Base-by-base conservation (phyloP, 2,113 vertebrate species). In the Oncorhynchus mykiss region DNA sequence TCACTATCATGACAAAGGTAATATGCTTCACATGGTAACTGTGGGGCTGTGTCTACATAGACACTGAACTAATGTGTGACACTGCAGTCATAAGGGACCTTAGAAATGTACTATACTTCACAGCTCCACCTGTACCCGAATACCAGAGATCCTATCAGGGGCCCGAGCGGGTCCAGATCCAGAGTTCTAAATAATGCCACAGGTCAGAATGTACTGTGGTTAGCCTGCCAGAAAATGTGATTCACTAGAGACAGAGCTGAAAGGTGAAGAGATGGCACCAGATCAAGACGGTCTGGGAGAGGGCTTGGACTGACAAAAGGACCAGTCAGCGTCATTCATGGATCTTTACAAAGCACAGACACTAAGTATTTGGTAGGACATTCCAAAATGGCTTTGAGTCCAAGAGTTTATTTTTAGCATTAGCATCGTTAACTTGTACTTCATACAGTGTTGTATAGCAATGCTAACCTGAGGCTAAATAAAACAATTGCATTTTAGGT, bases 1-100 rank as follows among this genome's bases (percentile, higher is more conserved):
- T 29, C 9, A 8, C 54, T 34, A 48, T 31, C 67, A 66, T 85
- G 66, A 75, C 70, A 78, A 73, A 81, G 80, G 72, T 81, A 88
- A 90, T 75, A 27, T 13, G 45, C 82, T 75, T 87, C 87, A 88
- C 83, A 87, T 85, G 88, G 78, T 51, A 81, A 51, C 74, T 22
- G 75, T 68, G 59, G 59, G 75, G 27, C n/a, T 48, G 5, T 14
- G 65, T 27, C 14, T 4, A 5, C 14, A 31, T 20, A 45, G 39
- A 45, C 2, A 9, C 39, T 45, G 39, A 45, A 45, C 9, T 45
- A 45, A 11, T 45, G 39, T 11, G 9, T 45, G 8, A 45, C 11
- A 45, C 0, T 2, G 39, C 39, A 45, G 39, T 45, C 39, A 45
- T 45, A 45, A 45, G 39, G 9, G 9, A 45, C 39, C 39, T 45